These are phyloP conservation scores for Zygothrica quintamaculata DNA, from an alignment of 2,888 invertebrate genomes.

Conservation along the genomic window DNA sequence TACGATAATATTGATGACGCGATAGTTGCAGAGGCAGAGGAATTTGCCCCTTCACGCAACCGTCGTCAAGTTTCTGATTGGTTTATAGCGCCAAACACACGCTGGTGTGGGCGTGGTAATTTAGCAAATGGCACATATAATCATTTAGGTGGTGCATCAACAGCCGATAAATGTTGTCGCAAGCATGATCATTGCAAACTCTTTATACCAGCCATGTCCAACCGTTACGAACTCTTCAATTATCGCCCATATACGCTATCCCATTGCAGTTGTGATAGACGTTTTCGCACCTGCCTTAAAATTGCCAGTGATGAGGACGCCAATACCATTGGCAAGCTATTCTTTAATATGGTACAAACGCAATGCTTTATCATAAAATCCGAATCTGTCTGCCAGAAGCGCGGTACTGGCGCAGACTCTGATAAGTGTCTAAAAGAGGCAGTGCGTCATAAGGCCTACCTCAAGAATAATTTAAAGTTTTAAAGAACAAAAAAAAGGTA, in stretches of 20 bases:
- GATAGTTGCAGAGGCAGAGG: slow-evolving; percentile 19
- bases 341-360: slow-evolving; percentile 97
- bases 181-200: slow-evolving; percentile 95
- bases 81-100: slow-evolving; percentile 94
- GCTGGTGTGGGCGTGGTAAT: slow-evolving; percentile 97
- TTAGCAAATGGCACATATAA: slow-evolving; percentile 90
- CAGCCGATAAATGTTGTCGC: slow-evolving; percentile 94
- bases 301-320: slow-evolving; percentile 94
- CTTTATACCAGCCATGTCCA: slow-evolving; percentile 93
- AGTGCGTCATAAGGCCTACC: slow-evolving; percentile 89
- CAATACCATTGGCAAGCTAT: slow-evolving; percentile 95
- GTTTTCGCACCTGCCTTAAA: slow-evolving; percentile 96
- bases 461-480: slow-evolving; percentile 88
- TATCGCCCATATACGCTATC: slow-evolving; percentile 95
- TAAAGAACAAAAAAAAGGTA: slow-evolving; percentile 51
- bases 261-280: slow-evolving; percentile 95
- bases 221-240: slow-evolving; percentile 94
- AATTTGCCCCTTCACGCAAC: slow-evolving; percentile 25
- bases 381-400: slow-evolving; percentile 90
- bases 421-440: slow-evolving; percentile 87
- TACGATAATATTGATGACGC: slow-evolving; percentile 69
- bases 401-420: slow-evolving; percentile 90
- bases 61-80: slow-evolving; percentile 86
- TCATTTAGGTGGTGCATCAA: slow-evolving; percentile 92
- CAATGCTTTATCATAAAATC: slow-evolving; percentile 95